phyloP scores from a whole-genome alignment of 2,797 vertebrate species.

The Holocentrus rufus region DNA sequence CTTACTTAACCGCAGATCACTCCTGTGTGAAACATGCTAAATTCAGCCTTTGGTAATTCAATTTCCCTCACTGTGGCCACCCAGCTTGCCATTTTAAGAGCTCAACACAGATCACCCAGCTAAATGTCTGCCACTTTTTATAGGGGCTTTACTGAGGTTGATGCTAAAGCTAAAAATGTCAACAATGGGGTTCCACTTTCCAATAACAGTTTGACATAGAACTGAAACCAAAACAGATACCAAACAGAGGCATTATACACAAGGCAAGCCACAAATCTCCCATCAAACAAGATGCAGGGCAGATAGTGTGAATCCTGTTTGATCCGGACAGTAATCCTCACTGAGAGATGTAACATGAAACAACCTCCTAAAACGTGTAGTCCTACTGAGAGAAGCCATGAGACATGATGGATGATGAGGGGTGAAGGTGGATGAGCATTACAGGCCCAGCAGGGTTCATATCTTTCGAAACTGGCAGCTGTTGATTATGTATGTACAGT shows the following conservation, averaged over 20 bases:
- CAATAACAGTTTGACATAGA: slow-evolving; percentile 1
- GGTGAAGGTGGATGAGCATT: slow-evolving; percentile 27
- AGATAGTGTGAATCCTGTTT: not conserved
- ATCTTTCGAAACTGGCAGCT: not conserved
- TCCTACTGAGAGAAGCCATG: not conserved
- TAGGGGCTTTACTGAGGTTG: not conserved
- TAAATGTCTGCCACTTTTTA: not conserved
- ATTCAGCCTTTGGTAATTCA: slow-evolving; percentile 26
- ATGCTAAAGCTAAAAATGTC: not conserved
- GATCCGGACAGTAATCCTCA: not conserved
- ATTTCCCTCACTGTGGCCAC: slow-evolving; percentile 12
- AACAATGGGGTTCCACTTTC: slow-evolving; percentile 6
- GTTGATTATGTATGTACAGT: slow-evolving; percentile 15
- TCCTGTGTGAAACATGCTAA: slow-evolving; percentile 38
- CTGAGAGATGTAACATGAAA: not conserved
- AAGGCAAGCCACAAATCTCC: not conserved
- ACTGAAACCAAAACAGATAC: slow-evolving; percentile 41
- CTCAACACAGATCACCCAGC: not conserved
- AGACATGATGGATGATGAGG: not conserved
- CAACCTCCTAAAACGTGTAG: not conserved
- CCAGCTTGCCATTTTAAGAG: slow-evolving; percentile 1
- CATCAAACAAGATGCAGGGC: not conserved
- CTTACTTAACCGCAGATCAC: slow-evolving; percentile 65
- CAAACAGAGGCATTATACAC: not conserved
- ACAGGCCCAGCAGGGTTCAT: not conserved